Evolutionary conservation across 2,113 vertebrate species (phyloP).

Genomic region (Microcebus murinus): DNA sequence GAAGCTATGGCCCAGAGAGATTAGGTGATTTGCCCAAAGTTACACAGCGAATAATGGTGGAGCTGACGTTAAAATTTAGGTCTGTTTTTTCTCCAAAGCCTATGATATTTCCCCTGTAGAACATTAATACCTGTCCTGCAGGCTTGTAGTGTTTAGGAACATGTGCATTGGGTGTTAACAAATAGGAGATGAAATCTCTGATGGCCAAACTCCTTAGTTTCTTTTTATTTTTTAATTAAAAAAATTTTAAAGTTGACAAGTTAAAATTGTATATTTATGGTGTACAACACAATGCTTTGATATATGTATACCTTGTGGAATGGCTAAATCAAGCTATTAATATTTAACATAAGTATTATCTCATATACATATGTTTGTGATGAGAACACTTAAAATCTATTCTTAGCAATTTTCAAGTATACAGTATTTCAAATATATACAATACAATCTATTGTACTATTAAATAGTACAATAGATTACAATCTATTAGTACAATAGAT

Average conservation of each 20-base stretch:
- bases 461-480: neutral
- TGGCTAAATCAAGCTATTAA: neutral
- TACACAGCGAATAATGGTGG: neutral
- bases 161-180: neutral
- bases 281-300: neutral
- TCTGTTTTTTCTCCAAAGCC: neutral
- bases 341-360: neutral
- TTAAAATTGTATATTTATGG: neutral
- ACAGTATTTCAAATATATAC: neutral
- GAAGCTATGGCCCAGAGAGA: constrained; percentile 13
- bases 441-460: neutral
- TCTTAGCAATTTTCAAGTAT: neutral
- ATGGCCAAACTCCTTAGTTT: neutral
- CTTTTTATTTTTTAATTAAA: neutral
- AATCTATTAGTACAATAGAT: too few relatives aligned
- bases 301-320: neutral
- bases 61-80: constrained; percentile 22
- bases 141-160: neutral
- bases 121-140: neutral
- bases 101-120: neutral
- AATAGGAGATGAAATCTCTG: neutral
- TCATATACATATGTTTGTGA: neutral
- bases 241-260: neutral
- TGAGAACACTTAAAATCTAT: neutral
- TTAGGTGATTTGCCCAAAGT: neutral